A percentile compares a stretch with the other conserved stretches of the same genome.
Evolutionary conservation across 2,797 vertebrate genomes (phyloP).

Genomic region (Cygnus olor): DNA sequence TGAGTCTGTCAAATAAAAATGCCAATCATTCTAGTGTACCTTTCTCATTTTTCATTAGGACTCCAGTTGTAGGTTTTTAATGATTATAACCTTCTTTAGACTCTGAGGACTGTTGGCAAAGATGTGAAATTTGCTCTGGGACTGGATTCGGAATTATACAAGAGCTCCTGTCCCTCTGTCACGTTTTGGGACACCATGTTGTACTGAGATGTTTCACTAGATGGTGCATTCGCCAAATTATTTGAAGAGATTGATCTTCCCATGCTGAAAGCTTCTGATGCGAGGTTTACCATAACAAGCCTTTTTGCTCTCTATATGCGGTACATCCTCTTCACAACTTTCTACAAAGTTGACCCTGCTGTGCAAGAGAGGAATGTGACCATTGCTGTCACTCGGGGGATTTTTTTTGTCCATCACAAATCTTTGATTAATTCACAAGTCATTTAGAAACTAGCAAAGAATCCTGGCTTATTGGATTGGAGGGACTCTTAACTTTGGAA

Average conservation of each 20-base stretch:
- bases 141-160: not conserved
- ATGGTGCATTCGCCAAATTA: conserved; percentile 7
- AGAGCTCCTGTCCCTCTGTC: not conserved
- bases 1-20: not conserved
- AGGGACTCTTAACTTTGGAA: not conserved
- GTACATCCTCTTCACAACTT: not conserved
- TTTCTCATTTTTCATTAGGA: not conserved
- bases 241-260: not conserved
- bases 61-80: not conserved
- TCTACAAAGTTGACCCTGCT: not conserved
- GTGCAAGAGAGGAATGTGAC: not conserved
- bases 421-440: not conserved
- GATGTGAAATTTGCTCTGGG: not conserved
- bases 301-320: not conserved
- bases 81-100: not conserved
- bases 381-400: not conserved
- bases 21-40: not conserved
- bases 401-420: not conserved
- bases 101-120: not conserved
- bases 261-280: rapidly evolving
- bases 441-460: not conserved
- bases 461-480: not conserved
- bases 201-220: conserved; percentile 28
- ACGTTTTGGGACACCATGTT: not conserved
- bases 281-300: not conserved